Evolutionary conservation across 2,113 vertebrate species (phyloP).

Genomic region (Crocuta crocuta): DNA sequence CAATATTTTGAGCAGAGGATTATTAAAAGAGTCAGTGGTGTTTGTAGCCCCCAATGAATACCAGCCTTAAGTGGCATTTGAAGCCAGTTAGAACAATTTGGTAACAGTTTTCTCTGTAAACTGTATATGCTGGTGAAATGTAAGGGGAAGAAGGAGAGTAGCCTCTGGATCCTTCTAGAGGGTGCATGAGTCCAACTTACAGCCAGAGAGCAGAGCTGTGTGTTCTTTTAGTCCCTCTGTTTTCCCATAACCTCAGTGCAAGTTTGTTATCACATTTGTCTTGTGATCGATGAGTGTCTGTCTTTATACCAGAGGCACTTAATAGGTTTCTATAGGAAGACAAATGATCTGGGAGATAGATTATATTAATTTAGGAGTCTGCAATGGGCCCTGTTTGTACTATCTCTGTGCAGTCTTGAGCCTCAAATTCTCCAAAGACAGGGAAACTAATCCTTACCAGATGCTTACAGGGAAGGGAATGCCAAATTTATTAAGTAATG

Average conservation of each 20-base stretch:
- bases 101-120: background rate
- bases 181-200: background rate
- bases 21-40: background rate
- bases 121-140: background rate
- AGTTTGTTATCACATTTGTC: slow-evolving; percentile 27
- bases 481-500: slow-evolving; percentile 31
- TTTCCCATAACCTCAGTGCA: background rate
- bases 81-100: background rate
- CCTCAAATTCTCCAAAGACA: slow-evolving; percentile 30
- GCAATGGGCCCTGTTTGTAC: background rate
- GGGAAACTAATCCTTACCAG: slow-evolving; percentile 39
- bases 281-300: background rate
- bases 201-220: background rate
- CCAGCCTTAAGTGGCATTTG: background rate
- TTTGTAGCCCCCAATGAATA: background rate
- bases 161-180: background rate
- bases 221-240: background rate
- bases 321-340: slow-evolving; percentile 12
- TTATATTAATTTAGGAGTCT: slow-evolving; percentile 46
- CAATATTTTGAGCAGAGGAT: slow-evolving; percentile 49
- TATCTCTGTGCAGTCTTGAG: background rate
- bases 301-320: slow-evolving; percentile 10
- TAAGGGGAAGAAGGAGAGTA: background rate
- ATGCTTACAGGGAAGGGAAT: background rate
- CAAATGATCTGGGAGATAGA: background rate